Evolutionary conservation across 2,888 invertebrate species (phyloP).

Genomic region (Napeogenes sylphis): DNA sequence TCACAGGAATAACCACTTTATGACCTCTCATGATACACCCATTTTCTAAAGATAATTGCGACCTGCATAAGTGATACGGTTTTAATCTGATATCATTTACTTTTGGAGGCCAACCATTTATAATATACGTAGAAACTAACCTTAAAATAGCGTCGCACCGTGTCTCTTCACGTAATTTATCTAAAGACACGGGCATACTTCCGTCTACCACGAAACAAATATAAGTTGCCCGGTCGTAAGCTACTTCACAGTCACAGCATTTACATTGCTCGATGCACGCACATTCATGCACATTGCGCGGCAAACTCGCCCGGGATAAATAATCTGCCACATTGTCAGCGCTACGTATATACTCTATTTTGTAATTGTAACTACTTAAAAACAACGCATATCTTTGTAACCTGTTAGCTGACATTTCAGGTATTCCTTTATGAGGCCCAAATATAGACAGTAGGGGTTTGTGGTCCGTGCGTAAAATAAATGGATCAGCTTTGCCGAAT

Average conservation of each 20-base stretch:
- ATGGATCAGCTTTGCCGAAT: slow-evolving; percentile 32
- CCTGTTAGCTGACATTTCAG: slow-evolving; percentile 35
- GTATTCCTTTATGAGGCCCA: slow-evolving; percentile 33
- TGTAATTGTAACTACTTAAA: slow-evolving; percentile 35
- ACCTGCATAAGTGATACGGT: slow-evolving; percentile 22
- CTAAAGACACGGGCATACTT: slow-evolving; percentile 16
- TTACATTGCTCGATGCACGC: too few species aligned
- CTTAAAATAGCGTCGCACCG: slow-evolving; percentile 16
- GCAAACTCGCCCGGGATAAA: slow-evolving; percentile 26
- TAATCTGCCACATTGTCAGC: slow-evolving; percentile 32
- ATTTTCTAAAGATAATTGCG: slow-evolving; percentile 32
- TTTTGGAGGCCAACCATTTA: slow-evolving; percentile 26
- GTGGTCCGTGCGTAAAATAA: slow-evolving; percentile 35
- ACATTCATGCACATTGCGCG: neutral
- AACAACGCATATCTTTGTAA: slow-evolving; percentile 38
- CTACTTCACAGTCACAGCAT: neutral
- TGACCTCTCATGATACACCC: slow-evolving; percentile 31
- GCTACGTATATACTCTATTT: slow-evolving; percentile 36
- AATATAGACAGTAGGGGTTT: slow-evolving; percentile 37
- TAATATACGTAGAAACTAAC: slow-evolving; percentile 18
- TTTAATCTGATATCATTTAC: slow-evolving; percentile 14
- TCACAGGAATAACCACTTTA: slow-evolving; percentile 19
- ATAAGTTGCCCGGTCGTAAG: slow-evolving; percentile 18
- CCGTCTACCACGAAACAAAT: slow-evolving; percentile 24
- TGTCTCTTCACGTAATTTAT: slow-evolving; percentile 21